These are phyloP conservation scores for Nomada lathburiana DNA, from an alignment of 2,888 invertebrate genomes.

Conservation along the genomic window DNA sequence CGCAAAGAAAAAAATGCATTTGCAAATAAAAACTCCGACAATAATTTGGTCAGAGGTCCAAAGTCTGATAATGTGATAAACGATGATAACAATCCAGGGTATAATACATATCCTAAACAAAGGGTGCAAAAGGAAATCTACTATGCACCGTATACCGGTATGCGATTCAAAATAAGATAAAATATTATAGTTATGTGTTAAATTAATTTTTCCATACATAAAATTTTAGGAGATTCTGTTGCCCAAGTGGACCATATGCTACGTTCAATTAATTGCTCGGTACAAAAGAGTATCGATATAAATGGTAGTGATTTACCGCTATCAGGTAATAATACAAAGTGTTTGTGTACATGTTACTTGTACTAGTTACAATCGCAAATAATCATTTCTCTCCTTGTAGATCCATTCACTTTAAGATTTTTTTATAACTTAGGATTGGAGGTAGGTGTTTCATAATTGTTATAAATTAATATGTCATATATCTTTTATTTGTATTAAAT, in stretches of 20 bases:
- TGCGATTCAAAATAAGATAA: background rate
- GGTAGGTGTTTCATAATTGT: slow-evolving; percentile 59
- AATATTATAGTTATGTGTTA: background rate
- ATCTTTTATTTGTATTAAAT: slow-evolving; percentile 16
- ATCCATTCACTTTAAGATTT: slow-evolving; percentile 87
- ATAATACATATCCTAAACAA: slow-evolving; percentile 44
- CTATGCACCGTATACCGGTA: slow-evolving; percentile 48
- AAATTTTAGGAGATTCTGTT: slow-evolving; percentile 31
- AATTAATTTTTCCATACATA: slow-evolving; percentile 8
- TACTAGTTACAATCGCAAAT: slow-evolving; percentile 46
- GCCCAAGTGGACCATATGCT: slow-evolving; percentile 67
- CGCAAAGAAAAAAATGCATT: slow-evolving; percentile 35
- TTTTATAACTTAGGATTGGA: slow-evolving; percentile 90
- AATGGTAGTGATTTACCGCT: slow-evolving; percentile 87
- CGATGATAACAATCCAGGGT: slow-evolving; percentile 33
- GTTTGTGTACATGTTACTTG: background rate
- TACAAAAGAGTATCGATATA: slow-evolving; percentile 83
- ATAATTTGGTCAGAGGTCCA: slow-evolving; percentile 21
- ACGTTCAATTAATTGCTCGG: slow-evolving; percentile 77
- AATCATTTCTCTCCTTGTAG: slow-evolving; percentile 80
- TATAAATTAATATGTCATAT: slow-evolving; percentile 1
- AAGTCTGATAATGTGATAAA: slow-evolving; percentile 28
- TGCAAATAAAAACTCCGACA: slow-evolving; percentile 21
- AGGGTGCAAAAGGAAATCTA: slow-evolving; percentile 36
- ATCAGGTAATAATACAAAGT: slow-evolving; percentile 84